Conservation (phyloP, 1,140 invertebrate species). For the Hypothenemus hampei region DNA sequence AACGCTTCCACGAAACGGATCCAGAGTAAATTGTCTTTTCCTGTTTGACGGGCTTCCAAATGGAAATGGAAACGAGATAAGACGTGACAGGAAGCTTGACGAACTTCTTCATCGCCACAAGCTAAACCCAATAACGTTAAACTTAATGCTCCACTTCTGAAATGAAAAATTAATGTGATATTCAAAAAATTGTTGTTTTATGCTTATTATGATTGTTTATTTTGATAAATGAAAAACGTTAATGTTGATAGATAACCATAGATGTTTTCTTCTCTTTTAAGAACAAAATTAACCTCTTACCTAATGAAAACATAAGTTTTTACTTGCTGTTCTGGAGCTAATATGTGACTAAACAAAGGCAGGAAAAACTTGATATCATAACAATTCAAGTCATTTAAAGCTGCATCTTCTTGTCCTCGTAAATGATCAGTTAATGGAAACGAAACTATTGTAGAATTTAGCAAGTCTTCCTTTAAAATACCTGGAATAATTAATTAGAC, state of each 20-base stretch:
- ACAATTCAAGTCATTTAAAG: slow-evolving; percentile 35
- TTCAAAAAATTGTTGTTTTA: not conserved
- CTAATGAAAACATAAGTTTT: slow-evolving; percentile 60
- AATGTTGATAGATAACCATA: too few relatives aligned
- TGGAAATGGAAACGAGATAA: slow-evolving; percentile 63
- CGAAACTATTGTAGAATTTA: slow-evolving; percentile 62
- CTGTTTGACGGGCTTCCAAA: slow-evolving; percentile 55
- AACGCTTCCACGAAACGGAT: slow-evolving; percentile 39
- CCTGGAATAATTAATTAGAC: slow-evolving; percentile 1
- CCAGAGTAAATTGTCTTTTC: slow-evolving; percentile 41
- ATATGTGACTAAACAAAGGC: slow-evolving; percentile 59
- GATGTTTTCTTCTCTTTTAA: too few relatives aligned
- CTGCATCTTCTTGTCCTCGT: not conserved
- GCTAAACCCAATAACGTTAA: slow-evolving; percentile 59
- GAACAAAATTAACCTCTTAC: slow-evolving; percentile 33
- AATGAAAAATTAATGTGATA: not conserved
- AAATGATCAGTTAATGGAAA: slow-evolving; percentile 47
- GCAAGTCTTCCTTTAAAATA: slow-evolving; percentile 53
- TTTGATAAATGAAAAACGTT: too few relatives aligned
- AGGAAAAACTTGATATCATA: slow-evolving; percentile 73
- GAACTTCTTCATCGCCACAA: slow-evolving; percentile 53
- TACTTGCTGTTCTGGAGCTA: slow-evolving; percentile 60
- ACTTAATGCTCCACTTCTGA: slow-evolving; percentile 53
- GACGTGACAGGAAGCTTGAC: slow-evolving; percentile 60
- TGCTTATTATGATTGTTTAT: too few relatives aligned